Evolutionary conservation across 2,888 invertebrate species (phyloP).

Genomic region (Phortica magna): DNA sequence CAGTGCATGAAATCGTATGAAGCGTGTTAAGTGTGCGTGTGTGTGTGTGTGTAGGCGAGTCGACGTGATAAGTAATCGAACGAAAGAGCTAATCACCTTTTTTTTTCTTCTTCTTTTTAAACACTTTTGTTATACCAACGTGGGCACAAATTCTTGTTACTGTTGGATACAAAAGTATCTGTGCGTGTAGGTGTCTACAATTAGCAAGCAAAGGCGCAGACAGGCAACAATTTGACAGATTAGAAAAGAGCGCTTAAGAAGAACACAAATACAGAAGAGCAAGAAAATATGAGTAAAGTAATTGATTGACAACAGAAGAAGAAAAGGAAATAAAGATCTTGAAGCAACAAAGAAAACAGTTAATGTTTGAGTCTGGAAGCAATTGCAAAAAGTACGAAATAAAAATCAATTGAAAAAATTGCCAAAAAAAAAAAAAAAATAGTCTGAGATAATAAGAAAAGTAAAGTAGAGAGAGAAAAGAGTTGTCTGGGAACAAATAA

Average conservation of each 20-base stretch:
- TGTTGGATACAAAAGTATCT: neutral
- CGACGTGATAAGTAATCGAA: neutral
- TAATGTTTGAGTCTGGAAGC: too few species aligned
- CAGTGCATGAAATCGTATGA: constrained; percentile 17
- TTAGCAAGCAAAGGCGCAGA: constrained; percentile 23
- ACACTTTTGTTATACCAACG: neutral
- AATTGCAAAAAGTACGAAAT: neutral
- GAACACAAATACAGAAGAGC: neutral
- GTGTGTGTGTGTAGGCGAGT: neutral
- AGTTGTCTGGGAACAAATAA: neutral
- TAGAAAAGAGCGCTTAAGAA: neutral
- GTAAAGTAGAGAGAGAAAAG: neutral
- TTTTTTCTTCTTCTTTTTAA: neutral
- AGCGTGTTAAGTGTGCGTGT: neutral
- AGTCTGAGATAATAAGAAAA: neutral
- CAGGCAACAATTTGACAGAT: constrained; percentile 13
- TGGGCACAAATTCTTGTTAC: neutral
- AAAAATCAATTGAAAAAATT: neutral
- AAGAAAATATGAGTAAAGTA: neutral
- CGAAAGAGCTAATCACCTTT: neutral
- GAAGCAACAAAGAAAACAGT: too few species aligned
- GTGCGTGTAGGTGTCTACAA: constrained; percentile 1
- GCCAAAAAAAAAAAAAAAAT: neutral
- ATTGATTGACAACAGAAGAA: neutral
- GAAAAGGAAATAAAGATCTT: too few species aligned